These are phyloP conservation scores for Gryon sp. DNA, from an alignment of 1,140 invertebrate genomes.

Conservation along the genomic window DNA sequence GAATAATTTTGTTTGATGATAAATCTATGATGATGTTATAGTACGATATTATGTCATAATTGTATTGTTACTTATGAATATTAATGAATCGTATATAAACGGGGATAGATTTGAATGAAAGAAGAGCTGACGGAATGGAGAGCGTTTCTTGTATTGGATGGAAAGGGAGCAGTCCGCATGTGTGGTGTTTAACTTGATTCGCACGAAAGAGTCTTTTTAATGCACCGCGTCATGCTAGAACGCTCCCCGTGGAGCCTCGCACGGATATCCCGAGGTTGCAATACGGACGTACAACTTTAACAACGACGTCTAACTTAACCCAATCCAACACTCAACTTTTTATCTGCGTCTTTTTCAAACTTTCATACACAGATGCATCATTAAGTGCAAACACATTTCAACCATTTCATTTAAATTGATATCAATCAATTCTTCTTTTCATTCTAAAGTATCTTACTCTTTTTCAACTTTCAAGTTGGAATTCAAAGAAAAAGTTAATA, in stretches of 20 bases:
- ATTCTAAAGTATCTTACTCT: too few species aligned
- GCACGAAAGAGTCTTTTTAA: constrained; percentile 49
- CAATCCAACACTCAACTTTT: too few species aligned
- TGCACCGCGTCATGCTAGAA: constrained; percentile 50
- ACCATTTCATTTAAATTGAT: too few species aligned
- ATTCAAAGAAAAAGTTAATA: too few species aligned
- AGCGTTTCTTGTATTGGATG: constrained; percentile 35
- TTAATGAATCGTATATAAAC: constrained; percentile 3
- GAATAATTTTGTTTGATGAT: constrained; percentile 12
- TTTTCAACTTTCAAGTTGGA: too few species aligned
- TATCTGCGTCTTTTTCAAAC: too few species aligned
- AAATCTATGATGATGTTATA: constrained; percentile 13
- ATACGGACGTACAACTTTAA: constrained; percentile 9
- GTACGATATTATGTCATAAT: constrained; percentile 20
- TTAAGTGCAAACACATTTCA: too few species aligned
- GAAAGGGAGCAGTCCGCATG: constrained; percentile 17
- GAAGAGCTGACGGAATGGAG: constrained; percentile 15
- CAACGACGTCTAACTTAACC: constrained; percentile 8
- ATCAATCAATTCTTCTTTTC: too few species aligned
- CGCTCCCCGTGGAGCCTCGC: constrained; percentile 44
- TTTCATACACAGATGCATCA: too few species aligned
- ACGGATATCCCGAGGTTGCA: constrained; percentile 49
- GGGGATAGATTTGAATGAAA: constrained; percentile 40
- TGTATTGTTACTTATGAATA: constrained; percentile 23
- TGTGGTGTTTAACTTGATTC: constrained; percentile 40